phyloP scores from a whole-genome alignment of 2,113 vertebrate genomes.

The Gopherus flavomarginatus region DNA sequence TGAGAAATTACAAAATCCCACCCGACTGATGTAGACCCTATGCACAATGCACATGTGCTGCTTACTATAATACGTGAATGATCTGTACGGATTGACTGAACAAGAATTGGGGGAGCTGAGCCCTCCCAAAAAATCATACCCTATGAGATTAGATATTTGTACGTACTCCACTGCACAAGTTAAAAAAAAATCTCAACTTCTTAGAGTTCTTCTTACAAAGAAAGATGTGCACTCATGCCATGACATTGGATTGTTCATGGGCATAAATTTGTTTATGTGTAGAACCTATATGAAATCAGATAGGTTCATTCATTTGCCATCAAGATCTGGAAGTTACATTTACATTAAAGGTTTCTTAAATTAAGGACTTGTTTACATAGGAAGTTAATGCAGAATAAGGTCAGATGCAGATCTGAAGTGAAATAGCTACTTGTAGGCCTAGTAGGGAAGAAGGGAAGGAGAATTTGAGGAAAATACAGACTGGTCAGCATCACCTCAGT shows the following conservation, averaged over 20 bases:
- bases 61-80: background rate
- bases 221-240: background rate
- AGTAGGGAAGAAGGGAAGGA: too few species aligned
- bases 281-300: background rate
- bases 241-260: background rate
- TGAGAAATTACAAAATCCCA: background rate
- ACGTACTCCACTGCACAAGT: background rate
- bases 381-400: too few species aligned
- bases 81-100: background rate
- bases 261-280: background rate
- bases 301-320: background rate
- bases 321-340: constrained; percentile 13
- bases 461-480: too few species aligned
- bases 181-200: background rate
- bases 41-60: background rate
- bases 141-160: background rate
- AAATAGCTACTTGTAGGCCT: too few species aligned
- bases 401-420: too few species aligned
- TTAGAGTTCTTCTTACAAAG: background rate
- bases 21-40: background rate
- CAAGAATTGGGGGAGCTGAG: background rate
- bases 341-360: background rate
- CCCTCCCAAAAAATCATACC: background rate
- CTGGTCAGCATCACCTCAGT: too few species aligned
- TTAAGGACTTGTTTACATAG: too few species aligned